Conservation (phyloP, 2,113 vertebrate species). For the Danionella cerebrum region DNA sequence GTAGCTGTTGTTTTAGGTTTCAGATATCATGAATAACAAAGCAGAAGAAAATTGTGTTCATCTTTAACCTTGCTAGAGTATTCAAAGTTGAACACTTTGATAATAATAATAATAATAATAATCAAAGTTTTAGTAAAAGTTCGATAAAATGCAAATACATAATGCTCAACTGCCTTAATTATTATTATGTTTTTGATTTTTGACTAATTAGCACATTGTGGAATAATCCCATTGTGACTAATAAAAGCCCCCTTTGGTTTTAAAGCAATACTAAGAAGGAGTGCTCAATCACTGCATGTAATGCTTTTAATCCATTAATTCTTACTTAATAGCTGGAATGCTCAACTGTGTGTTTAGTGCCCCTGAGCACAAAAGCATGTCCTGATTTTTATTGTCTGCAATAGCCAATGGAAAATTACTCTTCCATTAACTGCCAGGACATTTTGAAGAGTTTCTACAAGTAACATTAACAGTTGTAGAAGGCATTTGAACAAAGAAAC, state of each 20-base stretch:
- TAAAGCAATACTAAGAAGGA: not conserved
- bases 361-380: constrained; percentile 23
- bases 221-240: not conserved
- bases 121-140: too few relatives aligned
- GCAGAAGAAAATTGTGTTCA: too few relatives aligned
- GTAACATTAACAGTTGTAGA: not conserved
- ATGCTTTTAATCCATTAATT: constrained; percentile 34
- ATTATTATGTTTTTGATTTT: not conserved
- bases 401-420: constrained; percentile 34
- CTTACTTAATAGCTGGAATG: constrained; percentile 18
- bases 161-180: not conserved
- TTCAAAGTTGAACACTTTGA: too few relatives aligned
- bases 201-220: not conserved
- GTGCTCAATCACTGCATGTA: not conserved
- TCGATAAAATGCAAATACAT: too few relatives aligned
- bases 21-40: too few relatives aligned
- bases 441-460: not conserved
- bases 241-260: not conserved
- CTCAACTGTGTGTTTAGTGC: constrained; percentile 24
- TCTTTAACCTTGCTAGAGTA: too few relatives aligned
- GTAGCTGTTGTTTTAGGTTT: too few relatives aligned
- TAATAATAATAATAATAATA: too few relatives aligned
- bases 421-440: not conserved
- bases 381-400: constrained; percentile 28
- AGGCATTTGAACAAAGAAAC: not conserved